These are phyloP conservation scores for Macroteleia sp. DNA, from an alignment of 2,888 invertebrate species.

Conservation along the genomic window DNA sequence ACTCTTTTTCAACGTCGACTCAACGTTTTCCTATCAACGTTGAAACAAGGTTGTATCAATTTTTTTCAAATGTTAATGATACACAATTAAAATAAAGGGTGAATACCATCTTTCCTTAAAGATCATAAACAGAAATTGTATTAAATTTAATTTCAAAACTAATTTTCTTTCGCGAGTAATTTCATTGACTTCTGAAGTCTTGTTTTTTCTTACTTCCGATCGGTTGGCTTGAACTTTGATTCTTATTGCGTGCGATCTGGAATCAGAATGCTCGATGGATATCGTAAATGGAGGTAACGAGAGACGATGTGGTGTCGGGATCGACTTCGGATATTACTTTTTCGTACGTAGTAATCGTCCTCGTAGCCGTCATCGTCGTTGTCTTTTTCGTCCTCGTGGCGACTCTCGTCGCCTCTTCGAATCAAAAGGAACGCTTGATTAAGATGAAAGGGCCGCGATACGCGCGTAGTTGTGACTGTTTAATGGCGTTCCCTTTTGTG, in stretches of 20 bases:
- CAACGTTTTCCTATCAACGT: too few relatives aligned
- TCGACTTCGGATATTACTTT: constrained; percentile 36
- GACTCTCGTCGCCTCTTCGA: constrained; percentile 55
- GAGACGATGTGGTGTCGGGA: constrained; percentile 53
- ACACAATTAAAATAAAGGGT: too few relatives aligned
- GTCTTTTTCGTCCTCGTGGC: constrained; percentile 30
- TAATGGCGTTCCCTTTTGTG: constrained; percentile 46
- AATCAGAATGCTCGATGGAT: constrained; percentile 49
- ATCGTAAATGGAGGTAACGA: constrained; percentile 55
- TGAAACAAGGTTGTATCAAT: too few relatives aligned
- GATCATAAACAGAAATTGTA: too few relatives aligned
- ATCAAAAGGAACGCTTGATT: constrained; percentile 57
- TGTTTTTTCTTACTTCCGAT: too few relatives aligned
- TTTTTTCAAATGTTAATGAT: too few relatives aligned
- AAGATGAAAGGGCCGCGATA: constrained; percentile 60
- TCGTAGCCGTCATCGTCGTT: constrained; percentile 15
- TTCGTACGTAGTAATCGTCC: constrained; percentile 4
- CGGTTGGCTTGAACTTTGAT: constrained; percentile 23
- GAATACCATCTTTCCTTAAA: too few relatives aligned
- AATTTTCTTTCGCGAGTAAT: too few relatives aligned
- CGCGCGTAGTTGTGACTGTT: constrained; percentile 47
- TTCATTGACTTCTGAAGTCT: too few relatives aligned
- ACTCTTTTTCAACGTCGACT: too few relatives aligned
- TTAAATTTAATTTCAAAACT: too few relatives aligned
- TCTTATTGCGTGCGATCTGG: constrained; percentile 27